Conservation (phyloP, 2,888 invertebrate species). For the Andrena hattorfiana region DNA sequence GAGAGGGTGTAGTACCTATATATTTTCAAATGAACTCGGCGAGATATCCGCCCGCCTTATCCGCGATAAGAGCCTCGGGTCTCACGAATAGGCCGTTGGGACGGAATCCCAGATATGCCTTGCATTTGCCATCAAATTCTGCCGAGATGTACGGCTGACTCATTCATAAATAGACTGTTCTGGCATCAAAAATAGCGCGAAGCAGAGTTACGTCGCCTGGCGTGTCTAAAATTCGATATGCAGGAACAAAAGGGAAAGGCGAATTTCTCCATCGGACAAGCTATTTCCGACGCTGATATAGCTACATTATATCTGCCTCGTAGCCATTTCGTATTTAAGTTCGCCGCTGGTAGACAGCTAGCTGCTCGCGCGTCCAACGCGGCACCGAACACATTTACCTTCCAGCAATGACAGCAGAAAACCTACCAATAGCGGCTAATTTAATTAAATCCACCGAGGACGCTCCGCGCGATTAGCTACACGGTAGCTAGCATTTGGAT, state of each 20-base stretch:
- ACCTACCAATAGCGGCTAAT: not conserved
- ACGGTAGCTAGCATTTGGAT: too few species aligned
- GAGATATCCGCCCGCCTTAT: constrained; percentile 21
- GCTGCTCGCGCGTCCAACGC: not conserved
- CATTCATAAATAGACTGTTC: constrained; percentile 12
- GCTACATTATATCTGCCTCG: constrained; percentile 38
- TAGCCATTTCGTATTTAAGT: constrained; percentile 27
- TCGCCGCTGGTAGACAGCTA: constrained; percentile 12
- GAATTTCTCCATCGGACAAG: constrained; percentile 5
- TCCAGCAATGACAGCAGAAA: constrained; percentile 24
- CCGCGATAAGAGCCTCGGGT: constrained; percentile 6
- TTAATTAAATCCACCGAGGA: not conserved
- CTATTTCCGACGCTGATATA: constrained; percentile 56
- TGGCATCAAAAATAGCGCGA: not conserved
- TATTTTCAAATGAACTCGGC: not conserved
- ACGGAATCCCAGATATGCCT: not conserved
- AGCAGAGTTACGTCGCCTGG: not conserved
- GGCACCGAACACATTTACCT: constrained; percentile 40
- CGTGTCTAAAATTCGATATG: not conserved
- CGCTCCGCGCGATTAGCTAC: not conserved
- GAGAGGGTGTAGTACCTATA: not conserved
- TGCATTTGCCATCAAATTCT: not conserved
- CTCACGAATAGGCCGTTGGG: not conserved
- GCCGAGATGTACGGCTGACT: not conserved
- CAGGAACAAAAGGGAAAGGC: not conserved